Conservation (phyloP, 2,113 vertebrate genomes). For the Gymnogyps californianus region DNA sequence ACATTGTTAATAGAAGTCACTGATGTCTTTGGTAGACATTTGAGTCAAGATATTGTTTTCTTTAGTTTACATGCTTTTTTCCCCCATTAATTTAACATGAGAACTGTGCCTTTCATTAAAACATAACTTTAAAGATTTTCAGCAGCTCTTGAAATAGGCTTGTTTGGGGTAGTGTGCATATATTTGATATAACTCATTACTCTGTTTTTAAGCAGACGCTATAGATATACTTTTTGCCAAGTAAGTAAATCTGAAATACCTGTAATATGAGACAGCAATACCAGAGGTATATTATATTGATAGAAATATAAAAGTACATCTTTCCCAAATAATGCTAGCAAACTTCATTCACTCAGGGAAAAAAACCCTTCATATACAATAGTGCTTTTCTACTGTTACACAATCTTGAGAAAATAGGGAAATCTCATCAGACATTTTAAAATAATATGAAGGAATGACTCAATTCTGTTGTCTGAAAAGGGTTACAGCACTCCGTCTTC, state of each 20-base stretch:
- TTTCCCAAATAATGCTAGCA: not conserved
- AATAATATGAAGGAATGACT: not conserved
- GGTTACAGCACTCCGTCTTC: not conserved
- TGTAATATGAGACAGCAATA: not conserved
- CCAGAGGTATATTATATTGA: slow-evolving; percentile 21
- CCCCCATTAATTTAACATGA: not conserved
- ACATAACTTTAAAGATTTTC: not conserved
- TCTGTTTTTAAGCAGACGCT: not conserved
- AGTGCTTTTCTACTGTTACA: not conserved
- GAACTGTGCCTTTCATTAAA: not conserved
- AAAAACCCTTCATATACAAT: not conserved
- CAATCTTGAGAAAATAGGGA: not conserved
- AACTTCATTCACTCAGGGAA: not conserved
- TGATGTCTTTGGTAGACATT: not conserved
- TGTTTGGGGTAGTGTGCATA: not conserved
- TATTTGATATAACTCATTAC: not conserved
- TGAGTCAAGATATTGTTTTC: not conserved
- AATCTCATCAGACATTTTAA: not conserved
- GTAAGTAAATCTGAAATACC: slow-evolving; percentile 25
- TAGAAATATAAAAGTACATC: not conserved
- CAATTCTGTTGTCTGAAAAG: not conserved
- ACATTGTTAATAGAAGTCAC: not conserved
- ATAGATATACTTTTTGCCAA: not conserved
- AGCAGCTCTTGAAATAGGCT: not conserved
- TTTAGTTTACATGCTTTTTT: not conserved